These are phyloP conservation scores for Drosophila setifemur DNA, from an alignment of 1,140 invertebrate genomes.

Conservation along the genomic window DNA sequence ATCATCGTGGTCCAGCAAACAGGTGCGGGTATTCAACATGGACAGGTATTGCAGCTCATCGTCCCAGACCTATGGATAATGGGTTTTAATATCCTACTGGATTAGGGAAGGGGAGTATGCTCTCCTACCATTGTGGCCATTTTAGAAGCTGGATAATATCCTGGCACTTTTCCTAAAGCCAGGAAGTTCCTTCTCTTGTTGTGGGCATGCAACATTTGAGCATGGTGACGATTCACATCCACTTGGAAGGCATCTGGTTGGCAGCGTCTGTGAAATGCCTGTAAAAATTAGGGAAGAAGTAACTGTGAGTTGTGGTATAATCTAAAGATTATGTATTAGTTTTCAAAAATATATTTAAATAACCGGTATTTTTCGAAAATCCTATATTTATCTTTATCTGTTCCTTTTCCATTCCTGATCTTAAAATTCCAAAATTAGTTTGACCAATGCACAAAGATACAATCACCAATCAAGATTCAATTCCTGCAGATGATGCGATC, in stretches of 20 bases:
- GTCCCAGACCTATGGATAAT: constrained; percentile 76
- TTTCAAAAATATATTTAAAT: background rate
- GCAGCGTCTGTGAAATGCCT: constrained; percentile 66
- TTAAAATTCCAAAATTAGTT: background rate
- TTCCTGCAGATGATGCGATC: background rate
- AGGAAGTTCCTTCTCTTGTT: constrained; percentile 74
- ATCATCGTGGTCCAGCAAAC: constrained; percentile 75
- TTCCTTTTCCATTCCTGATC: background rate
- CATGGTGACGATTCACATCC: constrained; percentile 59
- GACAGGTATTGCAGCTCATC: constrained; percentile 79
- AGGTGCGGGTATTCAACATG: constrained; percentile 71
- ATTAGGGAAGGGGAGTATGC: too few relatives aligned
- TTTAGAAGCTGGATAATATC: constrained; percentile 72
- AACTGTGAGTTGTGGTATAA: too few relatives aligned
- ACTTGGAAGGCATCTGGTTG: constrained; percentile 68
- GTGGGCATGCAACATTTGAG: constrained; percentile 68
- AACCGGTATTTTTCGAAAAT: background rate
- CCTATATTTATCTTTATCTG: background rate
- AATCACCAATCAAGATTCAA: background rate
- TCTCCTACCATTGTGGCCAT: constrained; percentile 78
- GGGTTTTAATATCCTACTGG: too few relatives aligned
- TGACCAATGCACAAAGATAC: too few relatives aligned
- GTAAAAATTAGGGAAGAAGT: background rate
- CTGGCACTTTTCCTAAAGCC: constrained; percentile 67
- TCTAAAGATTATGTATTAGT: too few relatives aligned